phyloP scores from a whole-genome alignment of 2,797 vertebrate genomes.

The Serranus cabrilla region DNA sequence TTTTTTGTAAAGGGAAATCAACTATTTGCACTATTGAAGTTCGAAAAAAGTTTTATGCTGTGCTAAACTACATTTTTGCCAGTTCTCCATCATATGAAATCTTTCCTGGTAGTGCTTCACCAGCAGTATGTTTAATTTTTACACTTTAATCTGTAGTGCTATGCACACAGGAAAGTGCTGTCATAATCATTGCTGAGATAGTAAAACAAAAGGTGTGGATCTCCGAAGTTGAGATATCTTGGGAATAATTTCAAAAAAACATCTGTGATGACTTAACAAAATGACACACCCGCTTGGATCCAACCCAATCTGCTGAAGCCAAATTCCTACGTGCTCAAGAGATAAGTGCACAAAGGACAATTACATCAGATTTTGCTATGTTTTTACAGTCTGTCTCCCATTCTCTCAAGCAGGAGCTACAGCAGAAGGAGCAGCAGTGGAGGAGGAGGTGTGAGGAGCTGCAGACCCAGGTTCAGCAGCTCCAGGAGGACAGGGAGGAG shows the following conservation, averaged over 20 bases:
- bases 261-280: slow-evolving; percentile 34
- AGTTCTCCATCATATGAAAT: neutral
- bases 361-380: neutral
- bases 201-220: neutral
- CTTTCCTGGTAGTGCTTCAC: neutral
- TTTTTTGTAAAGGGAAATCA: neutral
- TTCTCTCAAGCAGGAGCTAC: slow-evolving; percentile 80
- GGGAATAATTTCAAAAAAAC: neutral
- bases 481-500: slow-evolving; percentile 88
- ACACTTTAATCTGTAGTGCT: neutral
- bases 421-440: slow-evolving; percentile 86
- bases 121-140: neutral
- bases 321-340: slow-evolving; percentile 1
- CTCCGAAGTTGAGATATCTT: slow-evolving; percentile 4
- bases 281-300: slow-evolving; percentile 29
- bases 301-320: neutral
- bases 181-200: neutral
- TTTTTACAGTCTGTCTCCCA: neutral
- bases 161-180: neutral
- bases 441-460: slow-evolving; percentile 84
- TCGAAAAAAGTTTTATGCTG: neutral
- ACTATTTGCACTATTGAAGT: neutral
- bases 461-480: slow-evolving; percentile 80
- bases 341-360: neutral
- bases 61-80: neutral